These are phyloP conservation scores for Antechinus flavipes DNA, from an alignment of 2,113 vertebrate species.

Conservation along the genomic window DNA sequence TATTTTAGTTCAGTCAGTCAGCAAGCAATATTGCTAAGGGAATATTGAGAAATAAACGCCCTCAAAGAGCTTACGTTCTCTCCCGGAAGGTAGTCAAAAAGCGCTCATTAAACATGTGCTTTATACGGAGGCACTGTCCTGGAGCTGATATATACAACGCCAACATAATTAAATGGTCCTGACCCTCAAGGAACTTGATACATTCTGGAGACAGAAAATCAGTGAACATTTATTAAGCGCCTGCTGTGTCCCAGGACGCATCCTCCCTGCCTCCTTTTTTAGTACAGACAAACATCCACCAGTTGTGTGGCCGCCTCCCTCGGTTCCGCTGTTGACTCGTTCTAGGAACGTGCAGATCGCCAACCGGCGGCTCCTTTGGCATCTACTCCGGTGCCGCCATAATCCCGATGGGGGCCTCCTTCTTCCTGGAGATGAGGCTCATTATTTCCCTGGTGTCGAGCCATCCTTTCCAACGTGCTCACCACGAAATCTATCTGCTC, in stretches of 20 bases:
- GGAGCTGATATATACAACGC: neutral
- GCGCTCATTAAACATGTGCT: neutral
- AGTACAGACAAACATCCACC: neutral
- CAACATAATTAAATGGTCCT: neutral
- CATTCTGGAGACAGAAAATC: neutral
- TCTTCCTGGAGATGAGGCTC: neutral
- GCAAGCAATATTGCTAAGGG: neutral
- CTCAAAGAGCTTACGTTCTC: neutral
- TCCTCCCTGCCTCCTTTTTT: neutral
- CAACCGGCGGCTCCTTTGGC: neutral
- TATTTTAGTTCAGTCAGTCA: neutral
- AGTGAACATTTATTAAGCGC: neutral
- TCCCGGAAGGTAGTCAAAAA: neutral
- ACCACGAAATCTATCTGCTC: constrained; percentile 59
- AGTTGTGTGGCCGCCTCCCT: neutral
- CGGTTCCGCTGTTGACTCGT: neutral
- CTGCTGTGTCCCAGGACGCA: neutral
- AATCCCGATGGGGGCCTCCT: neutral
- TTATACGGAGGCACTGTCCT: neutral
- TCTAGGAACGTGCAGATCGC: neutral
- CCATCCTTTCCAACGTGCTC: constrained; percentile 5
- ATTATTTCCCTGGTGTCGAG: constrained; percentile 21
- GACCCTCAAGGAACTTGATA: neutral
- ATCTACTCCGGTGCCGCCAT: fast-evolving
- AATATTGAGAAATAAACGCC: neutral